phyloP scores from a whole-genome alignment of 2,797 vertebrate genomes.

The Enteromius afrohamiltoni region DNA sequence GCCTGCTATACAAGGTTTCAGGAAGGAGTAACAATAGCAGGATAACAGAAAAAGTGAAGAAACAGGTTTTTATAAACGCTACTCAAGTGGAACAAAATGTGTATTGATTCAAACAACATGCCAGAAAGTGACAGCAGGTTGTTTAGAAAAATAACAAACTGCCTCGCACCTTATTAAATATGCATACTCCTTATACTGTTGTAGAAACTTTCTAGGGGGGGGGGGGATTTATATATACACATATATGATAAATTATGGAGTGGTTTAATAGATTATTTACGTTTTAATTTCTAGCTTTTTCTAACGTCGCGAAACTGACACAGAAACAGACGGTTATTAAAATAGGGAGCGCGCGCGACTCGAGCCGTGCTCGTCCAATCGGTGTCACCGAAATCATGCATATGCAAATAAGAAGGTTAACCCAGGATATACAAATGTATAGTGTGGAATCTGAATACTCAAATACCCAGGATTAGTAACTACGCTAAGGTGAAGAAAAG shows the following conservation, averaged over 20 bases:
- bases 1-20: background rate
- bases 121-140: background rate
- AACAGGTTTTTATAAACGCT: too few relatives aligned
- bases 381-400: background rate
- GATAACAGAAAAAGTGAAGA: too few relatives aligned
- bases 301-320: background rate
- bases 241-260: too few relatives aligned
- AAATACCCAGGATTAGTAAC: background rate
- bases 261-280: background rate
- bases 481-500: background rate
- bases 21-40: too few relatives aligned
- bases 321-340: background rate
- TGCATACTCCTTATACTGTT: background rate
- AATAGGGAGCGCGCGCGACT: background rate
- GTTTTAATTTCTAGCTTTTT: background rate
- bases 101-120: background rate
- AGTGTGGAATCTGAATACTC: background rate
- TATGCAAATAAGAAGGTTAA: slow-evolving; percentile 22
- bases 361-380: background rate
- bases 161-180: background rate
- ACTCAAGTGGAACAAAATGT: background rate
- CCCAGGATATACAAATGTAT: background rate
- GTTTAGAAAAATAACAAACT: background rate
- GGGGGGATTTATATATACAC: too few relatives aligned
- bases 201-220: background rate